phyloP scores from a whole-genome alignment of 2,888 invertebrate species.

The Elmis aenea region DNA sequence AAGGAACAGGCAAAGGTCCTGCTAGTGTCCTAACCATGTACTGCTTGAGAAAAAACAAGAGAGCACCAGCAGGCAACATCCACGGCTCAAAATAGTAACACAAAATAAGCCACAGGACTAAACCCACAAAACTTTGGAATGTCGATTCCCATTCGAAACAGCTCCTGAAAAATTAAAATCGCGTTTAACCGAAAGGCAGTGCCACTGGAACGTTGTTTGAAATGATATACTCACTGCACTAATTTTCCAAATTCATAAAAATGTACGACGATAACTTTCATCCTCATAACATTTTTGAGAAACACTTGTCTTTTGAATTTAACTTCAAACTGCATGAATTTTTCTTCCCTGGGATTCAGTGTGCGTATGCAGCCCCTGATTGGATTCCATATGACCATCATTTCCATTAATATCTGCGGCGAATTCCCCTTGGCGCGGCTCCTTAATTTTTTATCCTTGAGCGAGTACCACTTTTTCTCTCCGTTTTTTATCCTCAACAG shows the following conservation, averaged over 20 bases:
- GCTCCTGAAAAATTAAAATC: constrained; percentile 58
- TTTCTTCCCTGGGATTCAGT: constrained; percentile 91
- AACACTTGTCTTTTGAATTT: constrained; percentile 95
- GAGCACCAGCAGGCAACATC: constrained; percentile 81
- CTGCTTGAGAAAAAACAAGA: constrained; percentile 75
- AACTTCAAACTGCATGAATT: constrained; percentile 89
- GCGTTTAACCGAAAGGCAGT: background rate
- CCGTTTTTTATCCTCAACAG: constrained; percentile 80
- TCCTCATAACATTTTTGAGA: constrained; percentile 85
- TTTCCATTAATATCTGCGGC: constrained; percentile 86
- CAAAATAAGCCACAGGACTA: constrained; percentile 78
- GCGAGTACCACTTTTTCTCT: constrained; percentile 90
- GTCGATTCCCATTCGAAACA: constrained; percentile 97
- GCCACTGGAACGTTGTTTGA: constrained; percentile 43
- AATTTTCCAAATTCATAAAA: constrained; percentile 87
- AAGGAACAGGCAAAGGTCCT: constrained; percentile 40
- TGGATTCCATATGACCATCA: constrained; percentile 91
- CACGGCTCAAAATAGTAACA: constrained; percentile 95
- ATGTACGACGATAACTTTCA: constrained; percentile 84
- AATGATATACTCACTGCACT: constrained; percentile 69
- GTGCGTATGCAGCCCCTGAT: constrained; percentile 87
- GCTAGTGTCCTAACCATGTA: constrained; percentile 54
- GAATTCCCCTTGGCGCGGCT: constrained; percentile 86
- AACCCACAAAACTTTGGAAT: constrained; percentile 74
- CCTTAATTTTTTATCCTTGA: constrained; percentile 92